Base-by-base conservation (phyloP, 2,888 invertebrate species). In the Phlogophora meticulosa region DNA sequence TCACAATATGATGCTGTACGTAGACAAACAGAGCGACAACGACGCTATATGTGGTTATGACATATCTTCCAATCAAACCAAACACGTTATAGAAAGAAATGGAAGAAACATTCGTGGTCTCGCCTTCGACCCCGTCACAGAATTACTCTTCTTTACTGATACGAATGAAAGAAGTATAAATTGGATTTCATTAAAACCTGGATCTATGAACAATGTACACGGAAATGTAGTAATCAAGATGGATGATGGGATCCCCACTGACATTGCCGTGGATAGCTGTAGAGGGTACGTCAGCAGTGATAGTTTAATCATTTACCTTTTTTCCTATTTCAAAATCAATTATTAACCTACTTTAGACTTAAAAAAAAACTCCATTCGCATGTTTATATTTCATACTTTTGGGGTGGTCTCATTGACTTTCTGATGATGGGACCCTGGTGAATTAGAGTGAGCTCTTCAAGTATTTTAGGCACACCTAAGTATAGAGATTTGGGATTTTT, bases 61-160 rank as follows among this genome's bases (percentile, higher is more conserved):
- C 60, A 74, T 94, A 83, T 78, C 85, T 20, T 89, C 89, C 11
- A 92, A 90, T 67, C 91, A 92, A 76, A 91, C 89, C 70, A 90
- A 91, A 59, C 87, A 92, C 3, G 84, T 96, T 57, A 93, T 96
- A 4, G 94, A 91, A 71, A 96, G 90, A 62, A 95, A 91, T 10
- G 20, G 28, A n/a, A 46, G 28, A 80, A 96, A 94, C 34, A 96
- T 98, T 34, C 96, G 97, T 87, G 98, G 97, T 9, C 91, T 99
- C 76, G 97, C 97, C 1, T 98, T 97, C 85, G 98, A 99, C 92
- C 96, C 97, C 0, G 90, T 96, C 0, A 95, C 96, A 51, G 96
- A 96, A 24, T 96, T 96, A 66, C 93, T 99, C 13, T 98, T 97
- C 92, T 99, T 98, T 98, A 97, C 98, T 0, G 98, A 98, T 86